Base-by-base conservation (phyloP, 2,888 invertebrate genomes). In the Harpalus rubripes region DNA sequence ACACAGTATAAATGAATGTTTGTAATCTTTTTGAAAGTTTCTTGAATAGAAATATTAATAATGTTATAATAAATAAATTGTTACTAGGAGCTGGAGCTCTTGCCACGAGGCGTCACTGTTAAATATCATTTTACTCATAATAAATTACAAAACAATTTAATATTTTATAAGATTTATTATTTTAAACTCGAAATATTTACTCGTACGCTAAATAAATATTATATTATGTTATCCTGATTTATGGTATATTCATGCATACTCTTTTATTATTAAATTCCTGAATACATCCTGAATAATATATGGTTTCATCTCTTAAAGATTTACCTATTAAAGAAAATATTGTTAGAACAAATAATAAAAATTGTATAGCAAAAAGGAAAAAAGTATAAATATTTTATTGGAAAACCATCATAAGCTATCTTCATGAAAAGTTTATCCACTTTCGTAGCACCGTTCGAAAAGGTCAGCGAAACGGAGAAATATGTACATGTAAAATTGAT, bases 311-410 rank as follows among this genome's bases (percentile, higher is more conserved):
- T 10, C 5, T 2, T 52, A 52, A 52, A 52, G 10, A 2, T 52
- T 52, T 52, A 52, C 44, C 7, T 52, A 10, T 12, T 52, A 8
- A 5, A 2, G 44, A 52, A 52, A 52, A 52, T 52, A 52, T 10
- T 52, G 7, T 52, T 12, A 6, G 59, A 16, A 16, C 15, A 61
- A 22, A 39, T 39, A 68, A 68, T 15, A 68, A 63, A 68, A 68
- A 26, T 68, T 68, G 68, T 32, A 39, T 4, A 26, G 1, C 2
- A 12, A 39, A 41, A 68, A 41, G 15, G 10, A 1, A 74, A 44
- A 74, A 74, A 74, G 52, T 44, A 74, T 74, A 74, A 74, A 74
- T 74, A 74, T 74, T 74, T 74, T 74, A 44, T 74, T 74, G 44
- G 18, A 44, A 18, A 41, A 18, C 44, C 72, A 44, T 41, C 72